Evolutionary conservation across 2,113 vertebrate species (phyloP).

Genomic region (Chionodraco myersi): DNA sequence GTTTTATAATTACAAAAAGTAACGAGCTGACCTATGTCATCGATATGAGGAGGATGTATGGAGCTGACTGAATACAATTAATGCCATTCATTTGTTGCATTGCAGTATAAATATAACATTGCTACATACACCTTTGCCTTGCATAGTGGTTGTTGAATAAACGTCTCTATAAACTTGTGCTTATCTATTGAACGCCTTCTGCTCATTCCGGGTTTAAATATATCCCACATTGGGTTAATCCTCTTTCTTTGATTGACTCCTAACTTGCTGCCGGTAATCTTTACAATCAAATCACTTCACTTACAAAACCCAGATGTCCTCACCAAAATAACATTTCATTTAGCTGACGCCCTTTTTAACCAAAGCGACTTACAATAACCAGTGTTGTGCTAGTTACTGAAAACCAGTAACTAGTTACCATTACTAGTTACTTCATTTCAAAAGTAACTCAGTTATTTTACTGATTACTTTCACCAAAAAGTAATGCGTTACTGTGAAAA

Average conservation of each 20-base stretch:
- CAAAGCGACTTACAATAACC: too few species aligned
- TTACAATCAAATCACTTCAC: neutral
- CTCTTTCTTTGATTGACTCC: neutral
- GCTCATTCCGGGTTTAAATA: neutral
- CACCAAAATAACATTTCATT: neutral
- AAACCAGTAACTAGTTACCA: too few species aligned
- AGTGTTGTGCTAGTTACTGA: too few species aligned
- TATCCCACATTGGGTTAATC: neutral
- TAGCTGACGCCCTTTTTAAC: too few species aligned
- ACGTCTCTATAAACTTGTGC: neutral
- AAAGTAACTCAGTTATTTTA: too few species aligned
- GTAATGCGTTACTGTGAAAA: too few species aligned
- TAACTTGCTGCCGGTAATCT: slow-evolving; percentile 1
- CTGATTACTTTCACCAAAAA: too few species aligned
- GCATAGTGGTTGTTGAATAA: neutral
- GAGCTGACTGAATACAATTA: neutral
- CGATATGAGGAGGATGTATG: neutral
- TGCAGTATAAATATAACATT: neutral
- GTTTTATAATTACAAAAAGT: slow-evolving; percentile 1
- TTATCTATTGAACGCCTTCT: slow-evolving; percentile 16
- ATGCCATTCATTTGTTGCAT: neutral
- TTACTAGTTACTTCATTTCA: too few species aligned
- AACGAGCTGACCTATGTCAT: neutral
- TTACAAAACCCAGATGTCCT: neutral
- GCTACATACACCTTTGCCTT: too few species aligned